Conservation (phyloP, 2,113 vertebrate species). For the Gracilinanus agilis region DNA sequence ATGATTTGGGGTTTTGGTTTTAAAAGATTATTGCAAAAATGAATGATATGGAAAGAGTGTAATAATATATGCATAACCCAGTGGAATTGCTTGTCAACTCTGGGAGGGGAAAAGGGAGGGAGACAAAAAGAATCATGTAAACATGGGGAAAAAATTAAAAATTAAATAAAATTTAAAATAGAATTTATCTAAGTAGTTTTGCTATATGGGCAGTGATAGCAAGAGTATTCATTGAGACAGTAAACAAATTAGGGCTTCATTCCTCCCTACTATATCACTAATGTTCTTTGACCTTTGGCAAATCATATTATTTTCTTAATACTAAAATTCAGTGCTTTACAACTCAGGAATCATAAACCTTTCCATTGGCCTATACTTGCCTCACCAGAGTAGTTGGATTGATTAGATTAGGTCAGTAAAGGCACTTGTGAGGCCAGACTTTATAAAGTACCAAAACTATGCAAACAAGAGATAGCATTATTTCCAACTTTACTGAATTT, state of each 20-base stretch:
- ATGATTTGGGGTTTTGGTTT: too few species aligned
- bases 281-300: slow-evolving; percentile 19
- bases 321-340: not conserved
- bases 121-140: too few species aligned
- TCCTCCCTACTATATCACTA: not conserved
- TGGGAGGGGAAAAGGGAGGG: too few species aligned
- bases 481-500: not conserved
- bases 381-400: not conserved
- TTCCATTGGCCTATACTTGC: not conserved
- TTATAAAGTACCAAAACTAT: not conserved
- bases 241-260: slow-evolving; percentile 4
- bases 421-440: not conserved
- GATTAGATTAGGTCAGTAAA: slow-evolving; percentile 3
- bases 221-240: not conserved
- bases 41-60: too few species aligned
- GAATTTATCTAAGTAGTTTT: slow-evolving; percentile 7
- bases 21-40: too few species aligned
- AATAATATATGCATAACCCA: too few species aligned
- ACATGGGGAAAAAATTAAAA: too few species aligned
- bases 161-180: too few species aligned
- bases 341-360: slow-evolving; percentile 41
- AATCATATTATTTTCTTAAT: not conserved
- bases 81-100: too few species aligned
- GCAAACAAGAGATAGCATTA: not conserved
- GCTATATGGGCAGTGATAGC: not conserved